Evolutionary conservation across 2,797 vertebrate species (phyloP).

Genomic region (Coregonus sp.): DNA sequence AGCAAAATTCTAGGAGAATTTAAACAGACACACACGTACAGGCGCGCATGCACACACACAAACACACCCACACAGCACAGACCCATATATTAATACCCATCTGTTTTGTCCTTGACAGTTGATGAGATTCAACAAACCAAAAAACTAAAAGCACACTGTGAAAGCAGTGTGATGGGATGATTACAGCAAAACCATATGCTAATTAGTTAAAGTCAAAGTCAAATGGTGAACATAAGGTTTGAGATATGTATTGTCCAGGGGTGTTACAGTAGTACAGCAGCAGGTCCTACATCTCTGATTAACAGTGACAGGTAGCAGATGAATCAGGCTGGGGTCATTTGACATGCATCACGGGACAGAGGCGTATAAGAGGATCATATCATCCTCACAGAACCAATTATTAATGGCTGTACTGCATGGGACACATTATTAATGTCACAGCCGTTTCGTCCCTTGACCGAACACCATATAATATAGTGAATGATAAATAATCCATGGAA

Average conservation of each 20-base stretch:
- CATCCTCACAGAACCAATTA: not conserved
- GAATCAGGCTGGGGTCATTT: conserved; percentile 16
- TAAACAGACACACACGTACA: conserved; percentile 21
- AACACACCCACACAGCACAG: conserved; percentile 24
- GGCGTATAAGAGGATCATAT: not conserved
- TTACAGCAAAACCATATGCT: not conserved
- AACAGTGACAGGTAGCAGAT: conserved; percentile 13
- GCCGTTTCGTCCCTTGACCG: too few relatives aligned
- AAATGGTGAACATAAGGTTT: not conserved
- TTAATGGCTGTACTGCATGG: not conserved
- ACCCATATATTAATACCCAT: not conserved
- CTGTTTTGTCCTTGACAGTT: too few relatives aligned
- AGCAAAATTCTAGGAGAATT: conserved; percentile 43
- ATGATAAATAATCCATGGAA: too few relatives aligned
- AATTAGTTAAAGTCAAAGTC: not conserved
- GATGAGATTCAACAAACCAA: too few relatives aligned
- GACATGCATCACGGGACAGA: conserved; percentile 7
- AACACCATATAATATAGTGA: too few relatives aligned
- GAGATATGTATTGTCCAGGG: not conserved
- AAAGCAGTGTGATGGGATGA: too few relatives aligned
- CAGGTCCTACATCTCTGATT: not conserved
- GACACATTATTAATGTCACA: too few relatives aligned
- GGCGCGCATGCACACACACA: not conserved
- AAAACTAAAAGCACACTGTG: too few relatives aligned
- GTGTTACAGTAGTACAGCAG: not conserved